These are phyloP conservation scores for Agonopterix alstromeriana DNA, from an alignment of 2,888 invertebrate genomes.

Conservation along the genomic window DNA sequence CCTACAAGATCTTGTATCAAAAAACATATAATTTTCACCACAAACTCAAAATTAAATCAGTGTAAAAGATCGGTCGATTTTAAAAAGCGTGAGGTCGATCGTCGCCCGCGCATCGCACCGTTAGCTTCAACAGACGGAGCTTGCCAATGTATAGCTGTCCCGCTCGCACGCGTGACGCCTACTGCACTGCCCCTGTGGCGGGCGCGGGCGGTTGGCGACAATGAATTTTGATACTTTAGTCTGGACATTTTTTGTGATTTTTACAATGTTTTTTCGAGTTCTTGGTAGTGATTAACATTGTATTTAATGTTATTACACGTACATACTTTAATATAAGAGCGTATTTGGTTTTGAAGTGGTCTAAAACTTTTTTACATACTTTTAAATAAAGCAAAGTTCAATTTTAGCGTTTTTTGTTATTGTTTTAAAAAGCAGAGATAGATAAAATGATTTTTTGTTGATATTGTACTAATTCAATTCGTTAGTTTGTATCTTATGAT, in stretches of 20 bases:
- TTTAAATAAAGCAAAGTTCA: too few species aligned
- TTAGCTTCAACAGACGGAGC: slow-evolving; percentile 32
- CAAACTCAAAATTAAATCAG: slow-evolving; percentile 45
- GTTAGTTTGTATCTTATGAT: too few species aligned
- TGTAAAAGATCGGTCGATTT: slow-evolving; percentile 42
- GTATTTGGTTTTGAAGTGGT: too few species aligned
- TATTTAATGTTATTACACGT: too few species aligned
- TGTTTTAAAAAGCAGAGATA: too few species aligned
- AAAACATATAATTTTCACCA: slow-evolving; percentile 37
- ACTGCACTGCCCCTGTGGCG: slow-evolving; percentile 50
- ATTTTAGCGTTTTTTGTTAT: too few species aligned
- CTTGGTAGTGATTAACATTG: too few species aligned
- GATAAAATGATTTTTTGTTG: too few species aligned
- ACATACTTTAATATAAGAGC: too few species aligned
- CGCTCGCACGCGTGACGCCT: slow-evolving; percentile 51
- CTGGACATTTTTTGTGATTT: slow-evolving; percentile 12
- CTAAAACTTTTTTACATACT: too few species aligned
- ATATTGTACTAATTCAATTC: too few species aligned
- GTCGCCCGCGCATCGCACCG: slow-evolving; percentile 42
- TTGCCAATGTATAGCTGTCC: slow-evolving; percentile 26
- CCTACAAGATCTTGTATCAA: slow-evolving; percentile 6
- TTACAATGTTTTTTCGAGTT: not conserved
- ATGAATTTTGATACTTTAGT: slow-evolving; percentile 50
- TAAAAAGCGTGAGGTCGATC: slow-evolving; percentile 43
- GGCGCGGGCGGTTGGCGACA: slow-evolving; percentile 31